phyloP scores from a whole-genome alignment of 2,797 vertebrate genomes.

The Pyrocephalus nanus region DNA sequence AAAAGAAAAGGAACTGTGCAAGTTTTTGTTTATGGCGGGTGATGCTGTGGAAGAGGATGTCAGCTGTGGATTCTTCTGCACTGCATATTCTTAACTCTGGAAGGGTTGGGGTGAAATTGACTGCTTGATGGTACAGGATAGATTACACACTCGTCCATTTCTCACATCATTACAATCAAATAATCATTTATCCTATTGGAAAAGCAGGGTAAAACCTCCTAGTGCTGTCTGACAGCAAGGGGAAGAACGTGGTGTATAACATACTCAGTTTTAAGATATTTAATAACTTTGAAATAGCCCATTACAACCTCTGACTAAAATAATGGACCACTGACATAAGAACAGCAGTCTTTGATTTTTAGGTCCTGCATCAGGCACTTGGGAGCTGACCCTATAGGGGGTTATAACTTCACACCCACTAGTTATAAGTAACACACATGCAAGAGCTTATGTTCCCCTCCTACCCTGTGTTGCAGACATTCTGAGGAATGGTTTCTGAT shows the following conservation, averaged over 20 bases:
- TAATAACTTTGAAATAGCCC: fast-evolving
- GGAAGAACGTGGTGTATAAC: neutral
- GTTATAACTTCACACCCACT: neutral
- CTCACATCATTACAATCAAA: neutral
- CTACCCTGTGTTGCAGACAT: neutral
- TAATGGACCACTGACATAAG: neutral
- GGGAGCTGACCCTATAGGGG: neutral
- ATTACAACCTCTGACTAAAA: neutral
- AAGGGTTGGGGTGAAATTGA: neutral
- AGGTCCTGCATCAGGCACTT: neutral
- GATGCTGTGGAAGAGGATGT: neutral
- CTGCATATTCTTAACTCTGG: neutral
- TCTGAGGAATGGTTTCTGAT: neutral
- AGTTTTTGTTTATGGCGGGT: neutral
- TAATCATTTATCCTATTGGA: neutral
- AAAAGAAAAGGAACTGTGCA: neutral
- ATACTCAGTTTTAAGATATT: neutral
- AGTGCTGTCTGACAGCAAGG: neutral
- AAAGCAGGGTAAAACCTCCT: neutral
- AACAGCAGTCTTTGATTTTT: neutral
- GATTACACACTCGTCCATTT: neutral
- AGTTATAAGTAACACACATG: neutral
- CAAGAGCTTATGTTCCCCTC: neutral
- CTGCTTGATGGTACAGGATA: neutral
- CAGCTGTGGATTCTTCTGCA: neutral